phyloP scores from a whole-genome alignment of 2,888 invertebrate species.

The Orthonevra nobilis region DNA sequence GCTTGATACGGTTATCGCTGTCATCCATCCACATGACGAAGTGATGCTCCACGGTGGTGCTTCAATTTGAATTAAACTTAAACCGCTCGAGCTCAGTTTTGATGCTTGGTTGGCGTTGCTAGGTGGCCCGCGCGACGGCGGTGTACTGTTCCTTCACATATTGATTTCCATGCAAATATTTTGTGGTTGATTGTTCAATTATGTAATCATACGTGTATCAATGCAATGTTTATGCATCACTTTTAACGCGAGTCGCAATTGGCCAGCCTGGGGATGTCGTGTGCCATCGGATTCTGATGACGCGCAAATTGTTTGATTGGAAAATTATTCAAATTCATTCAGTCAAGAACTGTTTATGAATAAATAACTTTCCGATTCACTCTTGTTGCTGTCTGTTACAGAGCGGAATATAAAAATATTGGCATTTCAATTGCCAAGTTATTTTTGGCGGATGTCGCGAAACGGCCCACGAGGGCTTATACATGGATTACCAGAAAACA shows the following conservation, averaged over 20 bases:
- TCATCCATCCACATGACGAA: slow-evolving; percentile 32
- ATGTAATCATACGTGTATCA: slow-evolving; percentile 36
- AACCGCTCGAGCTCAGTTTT: slow-evolving; percentile 12
- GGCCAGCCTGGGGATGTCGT: slow-evolving; percentile 28
- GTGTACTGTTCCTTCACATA: slow-evolving; percentile 41
- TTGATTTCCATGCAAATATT: slow-evolving; percentile 58
- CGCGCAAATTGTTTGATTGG: not conserved
- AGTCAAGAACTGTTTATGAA: too few relatives aligned
- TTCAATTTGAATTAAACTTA: slow-evolving; percentile 13
- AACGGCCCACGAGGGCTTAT: too few relatives aligned
- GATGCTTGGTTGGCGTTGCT: slow-evolving; percentile 23
- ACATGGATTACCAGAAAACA: too few relatives aligned
- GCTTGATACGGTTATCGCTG: slow-evolving; percentile 47
- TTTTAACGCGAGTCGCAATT: too few relatives aligned
- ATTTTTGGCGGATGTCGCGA: too few relatives aligned
- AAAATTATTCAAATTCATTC: slow-evolving; percentile 14
- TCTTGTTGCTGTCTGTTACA: too few relatives aligned
- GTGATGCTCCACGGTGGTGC: not conserved
- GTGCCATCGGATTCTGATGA: slow-evolving; percentile 8
- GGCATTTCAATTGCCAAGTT: too few relatives aligned
- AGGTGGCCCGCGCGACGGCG: not conserved
- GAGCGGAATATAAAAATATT: too few relatives aligned
- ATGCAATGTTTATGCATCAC: slow-evolving; percentile 44
- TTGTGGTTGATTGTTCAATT: slow-evolving; percentile 67
- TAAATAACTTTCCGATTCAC: too few relatives aligned